phyloP scores from a whole-genome alignment of 1,140 invertebrate species.

The Chironomus tepperi region DNA sequence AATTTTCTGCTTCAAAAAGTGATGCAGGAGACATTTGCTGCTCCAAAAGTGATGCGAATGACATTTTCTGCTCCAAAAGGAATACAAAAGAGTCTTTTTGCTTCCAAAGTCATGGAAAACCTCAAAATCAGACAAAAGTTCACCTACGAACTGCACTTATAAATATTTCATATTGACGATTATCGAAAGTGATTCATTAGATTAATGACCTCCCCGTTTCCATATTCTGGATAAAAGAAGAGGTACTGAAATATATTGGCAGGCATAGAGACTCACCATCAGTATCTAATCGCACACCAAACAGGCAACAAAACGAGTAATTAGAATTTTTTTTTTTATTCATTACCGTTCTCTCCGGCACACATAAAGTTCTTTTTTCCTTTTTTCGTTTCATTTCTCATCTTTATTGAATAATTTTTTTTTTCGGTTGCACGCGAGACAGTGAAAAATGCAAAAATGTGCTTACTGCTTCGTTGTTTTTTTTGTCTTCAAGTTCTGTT shows the following conservation, averaged over 20 bases:
- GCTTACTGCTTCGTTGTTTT: neutral
- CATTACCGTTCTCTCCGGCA: neutral
- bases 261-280: too few species aligned
- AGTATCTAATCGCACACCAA: neutral
- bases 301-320: neutral
- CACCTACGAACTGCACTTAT: too few species aligned
- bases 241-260: too few species aligned
- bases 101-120: too few species aligned
- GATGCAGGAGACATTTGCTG: too few species aligned
- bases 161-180: too few species aligned
- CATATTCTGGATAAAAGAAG: neutral
- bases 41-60: too few species aligned
- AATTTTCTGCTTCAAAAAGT: too few species aligned
- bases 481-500: neutral
- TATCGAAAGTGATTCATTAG: neutral
- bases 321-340: neutral
- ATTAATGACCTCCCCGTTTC: neutral
- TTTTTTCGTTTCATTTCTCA: too few species aligned
- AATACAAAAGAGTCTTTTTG: too few species aligned
- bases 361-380: neutral
- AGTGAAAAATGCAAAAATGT: slow-evolving; percentile 10
- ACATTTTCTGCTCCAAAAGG: too few species aligned
- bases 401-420: neutral
- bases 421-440: neutral
- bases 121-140: too few species aligned